A percentile compares a stretch with the other conserved stretches of the same genome.
Conservation (phyloP, 2,797 vertebrate species). For the Eulemur mongoz region DNA sequence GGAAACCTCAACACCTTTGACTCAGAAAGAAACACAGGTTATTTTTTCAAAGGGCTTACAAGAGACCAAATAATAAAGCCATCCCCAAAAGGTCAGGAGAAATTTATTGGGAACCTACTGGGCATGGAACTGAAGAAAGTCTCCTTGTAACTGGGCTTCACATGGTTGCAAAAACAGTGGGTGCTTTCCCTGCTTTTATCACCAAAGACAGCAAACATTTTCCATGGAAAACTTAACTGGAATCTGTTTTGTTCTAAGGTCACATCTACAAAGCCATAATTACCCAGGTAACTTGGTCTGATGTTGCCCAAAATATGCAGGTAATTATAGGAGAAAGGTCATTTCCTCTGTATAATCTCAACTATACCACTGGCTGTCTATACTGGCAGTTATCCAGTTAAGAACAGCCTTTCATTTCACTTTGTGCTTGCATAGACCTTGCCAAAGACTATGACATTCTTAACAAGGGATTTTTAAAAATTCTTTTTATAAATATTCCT, state of each 20-base stretch:
- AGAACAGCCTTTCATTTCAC: constrained; percentile 57
- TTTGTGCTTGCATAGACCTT: constrained; percentile 36
- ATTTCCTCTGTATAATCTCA: constrained; percentile 67
- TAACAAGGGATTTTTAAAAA: constrained; percentile 14
- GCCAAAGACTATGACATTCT: constrained; percentile 57
- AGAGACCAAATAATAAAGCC: not conserved
- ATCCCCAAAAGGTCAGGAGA: not conserved
- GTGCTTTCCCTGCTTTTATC: not conserved
- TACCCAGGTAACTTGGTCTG: constrained; percentile 70
- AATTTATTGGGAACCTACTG: not conserved
- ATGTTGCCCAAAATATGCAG: constrained; percentile 74
- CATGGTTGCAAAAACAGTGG: not conserved
- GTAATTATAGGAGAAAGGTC: constrained; percentile 77
- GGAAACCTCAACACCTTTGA: not conserved
- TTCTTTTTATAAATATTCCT: constrained; percentile 49
- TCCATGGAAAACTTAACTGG: not conserved
- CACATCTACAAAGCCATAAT: constrained; percentile 72
- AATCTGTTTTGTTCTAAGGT: constrained; percentile 66
- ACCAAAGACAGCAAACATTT: constrained; percentile 19
- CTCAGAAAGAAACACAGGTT: constrained; percentile 44
- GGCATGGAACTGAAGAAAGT: not conserved
- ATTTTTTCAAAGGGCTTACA: not conserved
- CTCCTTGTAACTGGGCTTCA: not conserved
- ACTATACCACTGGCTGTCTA: constrained; percentile 60
- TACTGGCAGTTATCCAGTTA: constrained; percentile 65